Evolutionary conservation across 2,797 vertebrate species (phyloP).

Genomic region (Pagetopsis macropterus): DNA sequence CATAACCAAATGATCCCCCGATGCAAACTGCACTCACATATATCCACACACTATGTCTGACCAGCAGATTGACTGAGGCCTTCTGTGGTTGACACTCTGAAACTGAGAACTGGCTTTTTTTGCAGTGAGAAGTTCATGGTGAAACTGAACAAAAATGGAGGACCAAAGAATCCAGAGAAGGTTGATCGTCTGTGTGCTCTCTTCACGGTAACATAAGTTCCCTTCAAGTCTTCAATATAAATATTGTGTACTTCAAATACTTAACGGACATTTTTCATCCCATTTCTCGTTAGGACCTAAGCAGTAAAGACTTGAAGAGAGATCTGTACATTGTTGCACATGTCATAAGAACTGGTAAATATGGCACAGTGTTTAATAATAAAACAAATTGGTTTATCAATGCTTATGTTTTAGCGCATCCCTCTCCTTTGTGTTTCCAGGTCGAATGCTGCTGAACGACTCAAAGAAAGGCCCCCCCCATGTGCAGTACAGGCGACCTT

Average conservation of each 20-base stretch:
- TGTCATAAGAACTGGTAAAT: conserved; percentile 95
- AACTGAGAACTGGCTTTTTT: conserved; percentile 59
- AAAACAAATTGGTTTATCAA: background rate
- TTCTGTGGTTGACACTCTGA: conserved; percentile 35
- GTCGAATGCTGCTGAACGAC: conserved; percentile 97
- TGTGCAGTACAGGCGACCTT: conserved; percentile 94
- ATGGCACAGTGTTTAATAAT: background rate
- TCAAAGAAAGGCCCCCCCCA: conserved; percentile 97
- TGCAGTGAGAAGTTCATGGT: conserved; percentile 98
- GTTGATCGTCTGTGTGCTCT: conserved; percentile 96
- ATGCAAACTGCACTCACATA: background rate
- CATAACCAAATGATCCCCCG: background rate
- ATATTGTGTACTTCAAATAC: background rate
- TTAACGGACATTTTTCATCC: conserved; percentile 6
- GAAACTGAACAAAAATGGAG: conserved; percentile 98
- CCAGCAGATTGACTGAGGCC: conserved; percentile 41
- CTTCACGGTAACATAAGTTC: conserved; percentile 88
- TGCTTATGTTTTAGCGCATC: background rate
- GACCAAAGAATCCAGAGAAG: conserved; percentile 97
- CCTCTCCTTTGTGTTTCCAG: conserved; percentile 70
- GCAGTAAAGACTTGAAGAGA: conserved; percentile 99
- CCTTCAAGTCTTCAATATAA: background rate
- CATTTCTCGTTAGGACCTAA: conserved; percentile 88
- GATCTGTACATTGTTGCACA: conserved; percentile 98
- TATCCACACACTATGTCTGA: conserved; percentile 14